Percentiles rank a stretch among this genome's conserved stretches.
phyloP scores from a whole-genome alignment of 2,888 invertebrate species.

The Mamestra brassicae region DNA sequence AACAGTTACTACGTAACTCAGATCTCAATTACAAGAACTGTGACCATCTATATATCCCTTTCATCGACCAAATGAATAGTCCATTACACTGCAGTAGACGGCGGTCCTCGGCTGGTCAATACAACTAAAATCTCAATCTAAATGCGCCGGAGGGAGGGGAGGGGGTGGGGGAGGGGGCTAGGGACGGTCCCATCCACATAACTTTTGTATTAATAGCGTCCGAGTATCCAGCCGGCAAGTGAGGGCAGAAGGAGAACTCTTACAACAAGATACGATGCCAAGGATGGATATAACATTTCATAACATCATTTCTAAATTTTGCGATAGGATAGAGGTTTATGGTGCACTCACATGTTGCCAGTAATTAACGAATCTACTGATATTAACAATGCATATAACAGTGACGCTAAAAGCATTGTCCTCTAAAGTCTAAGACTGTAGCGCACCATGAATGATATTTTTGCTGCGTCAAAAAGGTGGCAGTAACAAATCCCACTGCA shows the following conservation, averaged over 20 bases:
- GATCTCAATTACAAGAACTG: background rate
- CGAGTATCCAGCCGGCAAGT: background rate
- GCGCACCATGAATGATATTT: no score
- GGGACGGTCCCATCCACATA: slow-evolving; percentile 28
- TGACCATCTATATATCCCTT: background rate
- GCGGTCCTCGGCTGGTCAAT: slow-evolving; percentile 20
- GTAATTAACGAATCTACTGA: no score
- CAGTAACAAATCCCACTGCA: no score
- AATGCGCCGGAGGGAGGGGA: slow-evolving; percentile 17
- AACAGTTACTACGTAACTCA: background rate
- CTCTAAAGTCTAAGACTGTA: no score
- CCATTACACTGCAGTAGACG: slow-evolving; percentile 28
- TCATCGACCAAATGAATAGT: slow-evolving; percentile 16
- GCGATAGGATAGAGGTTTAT: no score
- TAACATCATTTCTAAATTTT: no score
- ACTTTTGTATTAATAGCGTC: slow-evolving; percentile 47
- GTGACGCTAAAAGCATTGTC: no score
- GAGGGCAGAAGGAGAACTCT: slow-evolving; percentile 11
- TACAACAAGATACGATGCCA: background rate
- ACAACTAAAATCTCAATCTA: slow-evolving; percentile 56
- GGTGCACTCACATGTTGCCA: no score
- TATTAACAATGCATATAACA: no score
- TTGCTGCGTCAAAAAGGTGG: no score
- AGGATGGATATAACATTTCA: background rate
- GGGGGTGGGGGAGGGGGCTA: background rate